These are phyloP conservation scores for Lerema accius DNA, from an alignment of 1,140 invertebrate species.

Conservation along the genomic window DNA sequence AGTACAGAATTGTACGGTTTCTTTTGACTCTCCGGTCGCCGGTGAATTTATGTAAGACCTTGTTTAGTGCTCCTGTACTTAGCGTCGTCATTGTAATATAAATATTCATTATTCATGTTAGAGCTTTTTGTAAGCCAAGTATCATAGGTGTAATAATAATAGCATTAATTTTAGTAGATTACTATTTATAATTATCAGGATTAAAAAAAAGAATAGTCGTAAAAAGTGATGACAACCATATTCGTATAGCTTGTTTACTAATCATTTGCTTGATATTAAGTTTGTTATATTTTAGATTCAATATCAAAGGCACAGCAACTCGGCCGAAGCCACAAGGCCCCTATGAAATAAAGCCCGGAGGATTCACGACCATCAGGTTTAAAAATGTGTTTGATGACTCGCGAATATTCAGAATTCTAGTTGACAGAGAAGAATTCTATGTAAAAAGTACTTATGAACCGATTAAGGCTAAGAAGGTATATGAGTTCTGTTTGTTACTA, in stretches of 20 bases:
- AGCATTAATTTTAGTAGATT: too few species aligned
- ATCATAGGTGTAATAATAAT: too few species aligned
- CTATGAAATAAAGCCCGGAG: slow-evolving; percentile 56
- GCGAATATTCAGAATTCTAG: slow-evolving; percentile 58
- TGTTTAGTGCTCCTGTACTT: slow-evolving; percentile 5
- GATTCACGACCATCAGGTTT: slow-evolving; percentile 52
- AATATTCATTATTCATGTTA: too few species aligned
- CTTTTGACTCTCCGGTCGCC: slow-evolving; percentile 60
- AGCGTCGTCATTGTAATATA: not conserved
- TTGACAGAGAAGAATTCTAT: slow-evolving; percentile 66
- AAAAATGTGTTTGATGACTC: slow-evolving; percentile 69
- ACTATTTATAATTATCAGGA: too few species aligned
- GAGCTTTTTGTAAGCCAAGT: too few species aligned
- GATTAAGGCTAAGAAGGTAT: slow-evolving; percentile 67
- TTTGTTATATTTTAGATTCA: slow-evolving; percentile 57
- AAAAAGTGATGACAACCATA: too few species aligned
- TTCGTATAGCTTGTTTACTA: too few species aligned
- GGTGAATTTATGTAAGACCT: slow-evolving; percentile 69
- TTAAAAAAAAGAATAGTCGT: too few species aligned
- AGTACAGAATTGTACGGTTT: slow-evolving; percentile 56
- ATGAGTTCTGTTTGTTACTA: too few species aligned
- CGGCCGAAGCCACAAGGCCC: slow-evolving; percentile 68
- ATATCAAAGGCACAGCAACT: slow-evolving; percentile 58
- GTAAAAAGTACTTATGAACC: slow-evolving; percentile 59
- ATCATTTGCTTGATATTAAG: too few species aligned